Evolutionary conservation across 2,888 invertebrate genomes (phyloP).

Genomic region (Luffia ferchaultella): DNA sequence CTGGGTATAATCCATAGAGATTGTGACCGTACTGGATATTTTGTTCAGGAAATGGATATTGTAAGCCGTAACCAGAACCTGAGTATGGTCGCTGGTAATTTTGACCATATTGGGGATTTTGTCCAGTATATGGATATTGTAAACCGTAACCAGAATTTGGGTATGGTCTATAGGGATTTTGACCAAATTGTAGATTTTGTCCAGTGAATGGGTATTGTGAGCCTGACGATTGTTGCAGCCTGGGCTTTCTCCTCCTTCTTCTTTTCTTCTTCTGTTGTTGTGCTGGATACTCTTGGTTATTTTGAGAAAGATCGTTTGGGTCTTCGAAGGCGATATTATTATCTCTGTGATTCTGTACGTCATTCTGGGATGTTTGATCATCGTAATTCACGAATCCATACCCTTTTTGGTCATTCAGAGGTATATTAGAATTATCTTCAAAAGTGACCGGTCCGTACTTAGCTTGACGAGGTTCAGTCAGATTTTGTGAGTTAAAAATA

Average conservation of each 20-base stretch:
- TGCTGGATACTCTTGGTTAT: neutral
- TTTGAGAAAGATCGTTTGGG: neutral
- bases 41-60: neutral
- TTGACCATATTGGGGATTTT: constrained; percentile 11
- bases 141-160: neutral
- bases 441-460: neutral
- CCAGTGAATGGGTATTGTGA: constrained; percentile 1
- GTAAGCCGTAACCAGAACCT: neutral
- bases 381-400: neutral
- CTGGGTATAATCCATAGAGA: constrained; percentile 8
- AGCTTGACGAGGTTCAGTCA: neutral
- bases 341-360: neutral
- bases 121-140: neutral
- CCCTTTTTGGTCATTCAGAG: neutral
- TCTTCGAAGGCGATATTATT: neutral
- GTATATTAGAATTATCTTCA: neutral
- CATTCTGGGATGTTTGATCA: neutral
- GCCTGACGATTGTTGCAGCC: constrained; percentile 14
- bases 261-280: constrained; percentile 21
- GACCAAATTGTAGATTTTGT: constrained; percentile 9
- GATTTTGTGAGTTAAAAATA: neutral
- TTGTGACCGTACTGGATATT: constrained; percentile 11
- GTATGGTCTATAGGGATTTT: constrained; percentile 11
- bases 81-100: constrained; percentile 13
- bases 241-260: constrained; percentile 26